Evolutionary conservation across 2,113 vertebrate genomes (phyloP).

Genomic region (Motacilla tschutschensis): DNA sequence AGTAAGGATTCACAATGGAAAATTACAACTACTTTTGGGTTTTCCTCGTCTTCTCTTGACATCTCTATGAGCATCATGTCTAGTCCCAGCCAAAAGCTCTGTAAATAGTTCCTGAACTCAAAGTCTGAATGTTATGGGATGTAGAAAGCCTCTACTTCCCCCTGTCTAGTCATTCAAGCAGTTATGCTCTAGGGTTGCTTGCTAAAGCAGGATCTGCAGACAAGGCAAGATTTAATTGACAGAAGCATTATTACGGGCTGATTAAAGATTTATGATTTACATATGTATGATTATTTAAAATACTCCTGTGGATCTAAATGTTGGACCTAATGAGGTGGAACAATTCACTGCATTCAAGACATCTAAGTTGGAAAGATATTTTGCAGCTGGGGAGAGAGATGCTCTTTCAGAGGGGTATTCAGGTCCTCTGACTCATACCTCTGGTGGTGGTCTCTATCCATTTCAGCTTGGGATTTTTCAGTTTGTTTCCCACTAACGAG

Average conservation of each 20-base stretch:
- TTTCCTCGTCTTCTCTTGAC: background rate
- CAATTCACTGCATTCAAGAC: accelerated
- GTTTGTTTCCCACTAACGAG: background rate
- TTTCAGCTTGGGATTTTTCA: background rate
- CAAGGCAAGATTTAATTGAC: background rate
- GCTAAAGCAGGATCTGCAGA: background rate
- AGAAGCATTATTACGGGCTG: background rate
- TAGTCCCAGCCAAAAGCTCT: background rate
- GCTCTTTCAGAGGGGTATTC: background rate
- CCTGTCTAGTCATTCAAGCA: background rate
- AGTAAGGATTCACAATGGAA: background rate
- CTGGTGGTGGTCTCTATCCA: background rate
- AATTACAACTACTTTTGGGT: background rate
- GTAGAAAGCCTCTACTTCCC: background rate
- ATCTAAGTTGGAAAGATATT: background rate
- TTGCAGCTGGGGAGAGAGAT: background rate
- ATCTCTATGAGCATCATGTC: accelerated
- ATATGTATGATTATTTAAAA: background rate
- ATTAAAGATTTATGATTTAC: background rate
- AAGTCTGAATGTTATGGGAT: background rate
- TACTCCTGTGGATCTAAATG: background rate
- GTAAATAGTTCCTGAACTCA: background rate
- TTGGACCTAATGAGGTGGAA: background rate
- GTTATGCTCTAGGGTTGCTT: background rate
- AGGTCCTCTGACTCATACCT: background rate